A percentile compares a stretch with the other conserved stretches of the same genome.
phyloP scores from a whole-genome alignment of 2,888 invertebrate genomes.

The Drosophila stalkeri region DNA sequence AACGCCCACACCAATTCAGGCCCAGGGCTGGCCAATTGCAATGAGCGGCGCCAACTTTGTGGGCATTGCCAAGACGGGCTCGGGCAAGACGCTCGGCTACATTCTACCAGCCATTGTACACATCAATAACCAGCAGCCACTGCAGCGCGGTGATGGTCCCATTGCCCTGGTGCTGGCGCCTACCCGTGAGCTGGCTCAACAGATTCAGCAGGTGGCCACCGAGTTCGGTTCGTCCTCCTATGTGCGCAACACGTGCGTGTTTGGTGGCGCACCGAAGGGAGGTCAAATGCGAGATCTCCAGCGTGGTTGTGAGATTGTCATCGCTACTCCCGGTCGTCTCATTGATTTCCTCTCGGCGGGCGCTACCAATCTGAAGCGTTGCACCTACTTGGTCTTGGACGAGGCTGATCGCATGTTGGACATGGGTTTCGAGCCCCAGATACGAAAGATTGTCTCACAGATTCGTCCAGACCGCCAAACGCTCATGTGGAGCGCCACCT shows the following conservation, averaged over 20 bases:
- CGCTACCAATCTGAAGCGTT: constrained; percentile 90
- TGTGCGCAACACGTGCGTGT: constrained; percentile 93
- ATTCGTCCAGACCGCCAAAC: constrained; percentile 98
- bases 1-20: constrained; percentile 93
- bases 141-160: constrained; percentile 93
- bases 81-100: constrained; percentile 92
- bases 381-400: constrained; percentile 95
- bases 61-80: constrained; percentile 94
- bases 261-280: constrained; percentile 95
- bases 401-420: constrained; percentile 98
- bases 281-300: constrained; percentile 91
- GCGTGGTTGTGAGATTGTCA: constrained; percentile 94
- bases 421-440: constrained; percentile 99
- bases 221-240: constrained; percentile 93
- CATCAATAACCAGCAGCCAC: constrained; percentile 92
- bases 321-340: constrained; percentile 96
- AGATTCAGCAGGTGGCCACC: constrained; percentile 93
- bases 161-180: constrained; percentile 93
- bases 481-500: constrained; percentile 99
- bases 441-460: constrained; percentile 96
- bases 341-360: constrained; percentile 94
- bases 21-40: constrained; percentile 95
- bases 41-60: constrained; percentile 93
- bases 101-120: constrained; percentile 94
- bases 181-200: constrained; percentile 92